These are phyloP conservation scores for Ophiodon elongatus DNA, from an alignment of 2,113 vertebrate species.

Conservation along the genomic window DNA sequence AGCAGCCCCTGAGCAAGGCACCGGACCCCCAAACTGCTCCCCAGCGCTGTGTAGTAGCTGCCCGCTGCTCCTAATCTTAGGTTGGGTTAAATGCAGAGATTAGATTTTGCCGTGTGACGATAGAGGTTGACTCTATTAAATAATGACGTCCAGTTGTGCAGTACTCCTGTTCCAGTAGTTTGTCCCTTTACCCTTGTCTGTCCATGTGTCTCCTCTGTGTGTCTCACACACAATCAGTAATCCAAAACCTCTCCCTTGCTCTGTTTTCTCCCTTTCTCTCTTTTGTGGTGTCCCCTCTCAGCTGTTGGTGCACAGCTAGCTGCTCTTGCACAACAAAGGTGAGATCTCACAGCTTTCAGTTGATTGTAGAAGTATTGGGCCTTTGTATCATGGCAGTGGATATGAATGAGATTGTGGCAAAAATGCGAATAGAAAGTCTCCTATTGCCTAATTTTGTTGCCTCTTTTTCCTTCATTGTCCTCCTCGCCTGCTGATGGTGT, in stretches of 20 bases:
- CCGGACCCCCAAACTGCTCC: no score
- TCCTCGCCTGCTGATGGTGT: background rate
- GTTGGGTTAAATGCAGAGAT: no score
- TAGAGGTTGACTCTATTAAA: background rate
- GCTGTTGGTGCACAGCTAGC: constrained; percentile 60
- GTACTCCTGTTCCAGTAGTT: background rate
- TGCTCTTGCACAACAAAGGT: constrained; percentile 64
- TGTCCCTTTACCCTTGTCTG: constrained; percentile 2
- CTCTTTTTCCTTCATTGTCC: background rate
- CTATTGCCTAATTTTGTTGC: constrained; percentile 12
- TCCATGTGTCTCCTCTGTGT: background rate
- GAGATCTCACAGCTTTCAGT: background rate
- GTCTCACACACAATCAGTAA: constrained; percentile 24
- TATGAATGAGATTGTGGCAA: background rate
- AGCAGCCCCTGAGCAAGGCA: no score
- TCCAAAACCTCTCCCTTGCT: constrained; percentile 43
- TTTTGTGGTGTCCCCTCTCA: constrained; percentile 23
- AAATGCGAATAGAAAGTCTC: background rate
- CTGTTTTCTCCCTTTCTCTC: constrained; percentile 25
- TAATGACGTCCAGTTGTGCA: background rate
- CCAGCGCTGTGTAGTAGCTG: no score
- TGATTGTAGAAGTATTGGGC: background rate
- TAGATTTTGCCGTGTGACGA: background rate
- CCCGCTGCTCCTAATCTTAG: no score
- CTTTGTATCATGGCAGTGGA: background rate